Conservation (phyloP, 2,797 vertebrate genomes). For the Megalops cyprinoides region DNA sequence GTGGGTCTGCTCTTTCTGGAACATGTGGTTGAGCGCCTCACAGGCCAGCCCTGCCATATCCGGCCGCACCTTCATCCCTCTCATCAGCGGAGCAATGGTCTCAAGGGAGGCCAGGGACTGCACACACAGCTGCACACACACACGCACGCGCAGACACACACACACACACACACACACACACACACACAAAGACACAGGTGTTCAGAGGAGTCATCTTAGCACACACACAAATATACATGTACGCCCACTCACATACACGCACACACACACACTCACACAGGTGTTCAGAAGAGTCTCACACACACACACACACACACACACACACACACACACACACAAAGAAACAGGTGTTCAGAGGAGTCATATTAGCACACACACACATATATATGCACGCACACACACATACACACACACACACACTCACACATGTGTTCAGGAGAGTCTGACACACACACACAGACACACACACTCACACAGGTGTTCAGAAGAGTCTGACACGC, state of each 20-base stretch:
- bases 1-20: conserved; percentile 95
- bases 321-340: not conserved
- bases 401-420: not conserved
- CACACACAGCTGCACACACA: conserved; percentile 83
- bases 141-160: not conserved
- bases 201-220: too few relatives aligned
- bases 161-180: not conserved
- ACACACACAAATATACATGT: too few relatives aligned
- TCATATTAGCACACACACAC: too few relatives aligned
- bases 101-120: conserved; percentile 92
- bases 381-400: too few relatives aligned
- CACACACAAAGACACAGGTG: too few relatives aligned
- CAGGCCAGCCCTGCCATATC: conserved; percentile 92
- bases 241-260: too few relatives aligned
- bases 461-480: too few relatives aligned
- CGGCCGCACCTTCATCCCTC: conserved; percentile 87
- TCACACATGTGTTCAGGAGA: too few relatives aligned
- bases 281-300: too few relatives aligned
- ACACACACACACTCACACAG: conserved; percentile 11
- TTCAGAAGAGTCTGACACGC: too few relatives aligned
- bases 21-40: conserved; percentile 97
- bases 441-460: not conserved
- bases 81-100: conserved; percentile 92
- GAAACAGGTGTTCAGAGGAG: too few relatives aligned
- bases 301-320: not conserved